Evolutionary conservation across 2,888 invertebrate genomes (phyloP), one percentile per base, ranked within the genome.

Genomic region (Lepidocyrtoides sp.): DNA sequence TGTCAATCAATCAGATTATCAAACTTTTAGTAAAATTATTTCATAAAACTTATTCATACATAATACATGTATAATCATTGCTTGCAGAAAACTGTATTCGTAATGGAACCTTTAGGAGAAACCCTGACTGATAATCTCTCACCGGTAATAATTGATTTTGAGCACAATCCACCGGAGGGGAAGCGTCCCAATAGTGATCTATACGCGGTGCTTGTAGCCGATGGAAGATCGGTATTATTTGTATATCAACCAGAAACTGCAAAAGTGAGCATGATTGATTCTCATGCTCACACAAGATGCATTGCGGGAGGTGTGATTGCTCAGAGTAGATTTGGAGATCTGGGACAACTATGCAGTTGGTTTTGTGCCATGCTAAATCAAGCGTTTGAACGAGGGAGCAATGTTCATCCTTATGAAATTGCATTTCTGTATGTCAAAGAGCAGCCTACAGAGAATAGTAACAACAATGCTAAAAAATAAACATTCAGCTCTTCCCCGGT

Each of bases 231-330:
- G 7, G 91, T 93, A 10, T 82, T 93, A 29, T 94, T 93, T 75
- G 86, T 93, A 14, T 94, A 93, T 86, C 94, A 94, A 72, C 91
- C 93, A 0, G 89, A 91, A 75, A 81, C 93, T 17, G 83, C 84
- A 14, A 93, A 93, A 87, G 93, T 93, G 48, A 92, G 93, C 14
- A 66, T 94, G 36, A 75, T 94, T 14, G 94, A 94, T 84, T 91
- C 92, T 44, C 94, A 94, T 88, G 86, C 92, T 32, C 94, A 94
- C 66, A n/a, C 63, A 12, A 69, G 84, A 7, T 88, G 90, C 51
- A 36, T 91, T 14, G 83, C 93, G 8, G 94, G 94, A n/a, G 91
- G 91, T 26, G 92, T 93, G 0, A 91, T 93, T 26, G 93, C 93
- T 8, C 93, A 93, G 63, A 72, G 91, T 0, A 86, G 92, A 84